These are phyloP conservation scores for Diadromus collaris DNA, from an alignment of 2,888 invertebrate genomes.

Conservation along the genomic window DNA sequence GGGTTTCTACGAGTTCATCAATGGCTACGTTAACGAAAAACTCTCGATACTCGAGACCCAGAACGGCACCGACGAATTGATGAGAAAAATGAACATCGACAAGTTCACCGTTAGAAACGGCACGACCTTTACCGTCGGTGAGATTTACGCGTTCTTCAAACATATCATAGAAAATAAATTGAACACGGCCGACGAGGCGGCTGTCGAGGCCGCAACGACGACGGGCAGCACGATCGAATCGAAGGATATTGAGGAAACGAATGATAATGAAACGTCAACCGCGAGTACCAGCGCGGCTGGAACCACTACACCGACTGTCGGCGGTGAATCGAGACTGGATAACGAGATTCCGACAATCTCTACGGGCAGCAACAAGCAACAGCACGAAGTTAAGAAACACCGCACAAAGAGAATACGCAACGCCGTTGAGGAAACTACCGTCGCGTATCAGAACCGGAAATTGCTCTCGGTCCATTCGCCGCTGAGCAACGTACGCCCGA, in stretches of 20 bases:
- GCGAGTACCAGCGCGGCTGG: slow-evolving; percentile 42
- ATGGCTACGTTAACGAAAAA: slow-evolving; percentile 76
- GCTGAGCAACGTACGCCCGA: slow-evolving; percentile 61
- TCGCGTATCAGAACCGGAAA: slow-evolving; percentile 66
- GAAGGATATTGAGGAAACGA: slow-evolving; percentile 27
- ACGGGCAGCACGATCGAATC: slow-evolving; percentile 45
- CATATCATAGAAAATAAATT: slow-evolving; percentile 79
- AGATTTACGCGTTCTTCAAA: slow-evolving; percentile 79
- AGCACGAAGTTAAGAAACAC: slow-evolving; percentile 73
- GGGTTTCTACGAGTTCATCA: slow-evolving; percentile 78
- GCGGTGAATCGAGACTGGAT: slow-evolving; percentile 65
- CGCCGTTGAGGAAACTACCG: slow-evolving; percentile 66
- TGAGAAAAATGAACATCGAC: slow-evolving; percentile 76
- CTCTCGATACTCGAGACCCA: slow-evolving; percentile 72
- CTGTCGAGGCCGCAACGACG: slow-evolving; percentile 43
- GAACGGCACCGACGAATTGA: slow-evolving; percentile 76
- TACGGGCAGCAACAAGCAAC: slow-evolving; percentile 40
- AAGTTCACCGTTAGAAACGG: slow-evolving; percentile 76
- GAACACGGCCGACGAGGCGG: slow-evolving; percentile 63
- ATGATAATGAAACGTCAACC: slow-evolving; percentile 53
- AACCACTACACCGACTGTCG: slow-evolving; percentile 54
- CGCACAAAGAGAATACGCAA: slow-evolving; percentile 77
- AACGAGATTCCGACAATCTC: slow-evolving; percentile 76
- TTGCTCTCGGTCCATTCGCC: slow-evolving; percentile 71
- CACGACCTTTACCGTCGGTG: slow-evolving; percentile 76